Percentiles rank a stretch among this genome's conserved stretches.
These are phyloP conservation scores for Drosophila obscura DNA, from an alignment of 1,140 invertebrate species.

Conservation along the genomic window DNA sequence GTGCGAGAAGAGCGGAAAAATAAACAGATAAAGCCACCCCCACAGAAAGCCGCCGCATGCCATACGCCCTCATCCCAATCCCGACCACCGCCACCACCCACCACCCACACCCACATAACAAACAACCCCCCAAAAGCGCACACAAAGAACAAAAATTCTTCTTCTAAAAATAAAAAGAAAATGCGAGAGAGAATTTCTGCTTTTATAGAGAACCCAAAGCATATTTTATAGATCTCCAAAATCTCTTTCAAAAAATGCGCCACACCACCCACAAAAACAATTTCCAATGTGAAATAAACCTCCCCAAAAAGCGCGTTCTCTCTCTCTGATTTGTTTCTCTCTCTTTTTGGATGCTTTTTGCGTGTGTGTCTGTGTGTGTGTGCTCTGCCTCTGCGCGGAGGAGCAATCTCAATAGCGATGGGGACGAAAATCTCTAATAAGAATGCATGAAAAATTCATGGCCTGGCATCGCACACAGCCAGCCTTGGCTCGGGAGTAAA, in stretches of 20 bases:
- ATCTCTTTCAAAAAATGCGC: conserved; percentile 9
- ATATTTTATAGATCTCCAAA: background rate
- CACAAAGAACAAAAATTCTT: conserved; percentile 27
- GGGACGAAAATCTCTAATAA: conserved; percentile 78
- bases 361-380: background rate
- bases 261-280: conserved; percentile 4
- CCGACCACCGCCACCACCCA: background rate
- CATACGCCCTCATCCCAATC: background rate
- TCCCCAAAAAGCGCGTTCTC: too few relatives aligned
- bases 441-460: conserved; percentile 78
- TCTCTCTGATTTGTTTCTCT: conserved; percentile 8
- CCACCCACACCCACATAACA: conserved; percentile 2
- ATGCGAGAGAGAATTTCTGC: background rate
- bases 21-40: conserved; percentile 65
- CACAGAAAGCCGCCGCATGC: conserved; percentile 26
- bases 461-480: conserved; percentile 65
- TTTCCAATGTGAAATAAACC: background rate
- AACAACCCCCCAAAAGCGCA: conserved; percentile 33
- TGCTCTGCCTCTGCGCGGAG: conserved; percentile 38
- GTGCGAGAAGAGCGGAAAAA: conserved; percentile 49
- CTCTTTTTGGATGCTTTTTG: conserved; percentile 30
- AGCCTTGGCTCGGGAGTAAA: conserved; percentile 76
- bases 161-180: conserved; percentile 12
- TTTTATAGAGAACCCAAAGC: background rate
- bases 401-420: conserved; percentile 70